These are phyloP conservation scores for Mirza zaza DNA, from an alignment of 2,113 vertebrate genomes.

Conservation along the genomic window DNA sequence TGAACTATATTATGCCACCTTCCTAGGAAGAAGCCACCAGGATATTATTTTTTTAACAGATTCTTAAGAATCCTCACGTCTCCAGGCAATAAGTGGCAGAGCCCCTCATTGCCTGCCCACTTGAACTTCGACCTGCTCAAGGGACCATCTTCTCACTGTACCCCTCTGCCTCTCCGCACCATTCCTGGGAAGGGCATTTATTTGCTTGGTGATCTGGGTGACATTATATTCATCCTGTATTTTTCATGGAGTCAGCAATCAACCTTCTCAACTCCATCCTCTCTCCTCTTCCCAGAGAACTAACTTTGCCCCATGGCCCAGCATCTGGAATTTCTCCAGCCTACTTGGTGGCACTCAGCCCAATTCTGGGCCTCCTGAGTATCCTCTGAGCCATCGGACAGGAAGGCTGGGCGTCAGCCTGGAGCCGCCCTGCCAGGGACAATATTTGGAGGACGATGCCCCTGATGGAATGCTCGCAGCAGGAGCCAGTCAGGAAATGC, in stretches of 20 bases:
- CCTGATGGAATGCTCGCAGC: not conserved
- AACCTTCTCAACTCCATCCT: not conserved
- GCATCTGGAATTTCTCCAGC: not conserved
- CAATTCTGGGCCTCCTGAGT: not conserved
- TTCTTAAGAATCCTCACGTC: not conserved
- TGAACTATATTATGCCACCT: not conserved
- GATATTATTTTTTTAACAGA: not conserved
- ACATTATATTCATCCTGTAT: not conserved
- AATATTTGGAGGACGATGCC: not conserved
- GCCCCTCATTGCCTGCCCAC: not conserved
- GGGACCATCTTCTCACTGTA: not conserved
- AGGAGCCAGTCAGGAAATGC: constrained; percentile 52
- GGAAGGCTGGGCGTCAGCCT: not conserved
- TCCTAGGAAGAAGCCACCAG: not conserved
- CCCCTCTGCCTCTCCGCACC: not conserved
- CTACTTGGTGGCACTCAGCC: not conserved
- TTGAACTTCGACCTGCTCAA: not conserved
- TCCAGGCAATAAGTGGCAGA: not conserved
- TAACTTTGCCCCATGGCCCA: not conserved
- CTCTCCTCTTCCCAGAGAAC: not conserved
- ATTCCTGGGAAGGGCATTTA: not conserved
- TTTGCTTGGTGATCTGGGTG: not conserved
- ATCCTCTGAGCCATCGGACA: not conserved
- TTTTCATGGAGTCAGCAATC: not conserved
- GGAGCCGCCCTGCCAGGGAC: not conserved